phyloP scores from a whole-genome alignment of 2,888 invertebrate species.

The Eremobia ochroleuca region DNA sequence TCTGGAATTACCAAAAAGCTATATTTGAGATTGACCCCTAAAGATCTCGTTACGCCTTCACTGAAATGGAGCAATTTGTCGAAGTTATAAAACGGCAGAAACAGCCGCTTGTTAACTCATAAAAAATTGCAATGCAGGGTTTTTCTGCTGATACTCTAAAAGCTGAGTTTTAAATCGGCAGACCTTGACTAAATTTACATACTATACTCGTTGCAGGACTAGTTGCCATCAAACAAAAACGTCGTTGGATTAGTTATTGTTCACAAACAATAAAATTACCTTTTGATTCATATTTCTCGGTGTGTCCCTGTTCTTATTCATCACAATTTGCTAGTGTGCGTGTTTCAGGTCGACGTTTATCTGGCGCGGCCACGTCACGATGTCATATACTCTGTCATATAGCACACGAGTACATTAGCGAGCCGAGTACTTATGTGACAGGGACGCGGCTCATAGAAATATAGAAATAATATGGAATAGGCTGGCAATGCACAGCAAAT shows the following conservation, averaged over 20 bases:
- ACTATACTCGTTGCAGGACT: too few species aligned
- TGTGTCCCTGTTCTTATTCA: conserved; percentile 63
- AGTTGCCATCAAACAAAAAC: neutral
- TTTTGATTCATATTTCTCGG: conserved; percentile 2
- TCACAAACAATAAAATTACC: too few species aligned
- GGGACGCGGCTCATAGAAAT: neutral
- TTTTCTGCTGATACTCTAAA: neutral
- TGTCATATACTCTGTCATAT: conserved; percentile 74
- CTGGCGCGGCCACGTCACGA: conserved; percentile 82
- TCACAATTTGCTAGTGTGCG: conserved; percentile 75
- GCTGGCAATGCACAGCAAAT: neutral
- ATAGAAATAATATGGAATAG: too few species aligned
- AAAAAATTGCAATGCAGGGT: neutral
- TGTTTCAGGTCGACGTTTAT: conserved; percentile 79
- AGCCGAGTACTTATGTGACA: conserved; percentile 15
- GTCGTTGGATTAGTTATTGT: too few species aligned
- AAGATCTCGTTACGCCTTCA: neutral
- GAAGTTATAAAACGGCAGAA: too few species aligned
- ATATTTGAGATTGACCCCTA: too few species aligned
- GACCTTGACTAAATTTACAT: too few species aligned
- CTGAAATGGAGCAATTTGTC: too few species aligned
- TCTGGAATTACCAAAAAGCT: neutral
- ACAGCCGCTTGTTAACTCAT: too few species aligned
- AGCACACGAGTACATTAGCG: conserved; percentile 40
- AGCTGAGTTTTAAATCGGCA: neutral